Base-by-base conservation (phyloP, 2,113 vertebrate genomes). In the Rhizomys pruinosus region DNA sequence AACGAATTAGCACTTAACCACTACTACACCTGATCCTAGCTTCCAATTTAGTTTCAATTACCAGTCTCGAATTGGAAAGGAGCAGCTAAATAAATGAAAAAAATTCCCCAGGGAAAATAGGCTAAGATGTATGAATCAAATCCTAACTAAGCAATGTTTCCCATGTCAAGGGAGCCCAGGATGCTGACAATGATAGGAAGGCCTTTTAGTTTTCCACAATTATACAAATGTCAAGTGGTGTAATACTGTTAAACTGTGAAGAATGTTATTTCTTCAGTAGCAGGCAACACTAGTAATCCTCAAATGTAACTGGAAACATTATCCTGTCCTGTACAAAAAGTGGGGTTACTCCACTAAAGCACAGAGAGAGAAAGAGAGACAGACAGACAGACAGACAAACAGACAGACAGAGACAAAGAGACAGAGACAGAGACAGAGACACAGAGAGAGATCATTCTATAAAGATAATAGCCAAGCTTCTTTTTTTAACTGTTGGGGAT, bases 51-150 rank as follows among this genome's bases (percentile, higher is more conserved):
- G 73, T 87, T 27, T 55, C 44, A 19, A 2, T 85, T 71, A 32
- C 32, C 34, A 37, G 7, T 37, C 52, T 25, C 9, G 22, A 86
- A 79, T 37, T 80, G 44, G 74, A 42, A 80, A 63, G 59, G 39
- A 87, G 91, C 13, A 76, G 1, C 19, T 94, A 82, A 79, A 39
- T 64, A 89, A 64, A 80, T 25, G 44, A 4, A 92, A 94, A 95
- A 71, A 15, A 72, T 5, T 34, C 39, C 52, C 71, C 29, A 71
- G 25, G 55, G 68, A 37, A 66, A 92, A 64, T 1, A 52, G 55
- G 47, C 82, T 84, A 69, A 96, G 23, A 77, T 84, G 77, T 78
- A 79, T 29, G 27, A 91, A 32, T 63, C 34, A 22, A 63, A 89
- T 52, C 71, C 64, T 91, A 84, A 89, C 17, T 55, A 72, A 84